Conservation (phyloP, 2,113 vertebrate genomes). For the Periophthalmodon schlosseri region DNA sequence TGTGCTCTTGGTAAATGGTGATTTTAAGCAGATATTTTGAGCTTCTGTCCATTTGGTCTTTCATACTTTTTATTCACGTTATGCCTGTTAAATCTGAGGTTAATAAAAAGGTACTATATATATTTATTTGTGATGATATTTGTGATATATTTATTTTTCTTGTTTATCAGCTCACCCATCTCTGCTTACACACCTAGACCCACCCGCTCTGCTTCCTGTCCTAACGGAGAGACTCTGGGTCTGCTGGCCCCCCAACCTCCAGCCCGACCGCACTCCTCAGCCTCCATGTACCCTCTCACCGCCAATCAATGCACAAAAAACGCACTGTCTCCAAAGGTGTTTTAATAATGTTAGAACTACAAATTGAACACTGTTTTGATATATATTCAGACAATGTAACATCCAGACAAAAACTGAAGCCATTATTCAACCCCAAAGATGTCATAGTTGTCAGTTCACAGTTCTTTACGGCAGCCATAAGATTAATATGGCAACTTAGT, state of each 20-base stretch:
- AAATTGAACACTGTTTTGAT: background rate
- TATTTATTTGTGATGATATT: background rate
- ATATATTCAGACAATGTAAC: background rate
- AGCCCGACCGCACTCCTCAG: background rate
- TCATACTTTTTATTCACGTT: background rate
- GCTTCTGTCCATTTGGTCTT: background rate
- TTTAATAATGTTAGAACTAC: background rate
- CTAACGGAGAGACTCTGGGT: slow-evolving; percentile 46
- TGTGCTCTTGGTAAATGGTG: background rate
- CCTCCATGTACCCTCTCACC: background rate
- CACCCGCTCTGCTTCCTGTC: slow-evolving; percentile 61
- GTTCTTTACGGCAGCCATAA: too few relatives aligned
- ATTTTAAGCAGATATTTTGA: background rate
- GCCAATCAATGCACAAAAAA: background rate
- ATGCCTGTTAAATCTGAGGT: background rate
- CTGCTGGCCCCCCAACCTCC: slow-evolving; percentile 29
- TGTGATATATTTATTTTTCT: background rate
- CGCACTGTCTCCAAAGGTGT: slow-evolving; percentile 26
- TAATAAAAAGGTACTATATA: background rate
- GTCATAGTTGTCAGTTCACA: too few relatives aligned
- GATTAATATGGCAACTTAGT: too few relatives aligned
- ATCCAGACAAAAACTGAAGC: background rate
- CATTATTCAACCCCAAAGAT: too few relatives aligned
- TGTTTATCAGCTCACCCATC: background rate
- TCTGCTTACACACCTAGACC: slow-evolving; percentile 2